phyloP scores from a whole-genome alignment of 2,797 vertebrate genomes.

The Artibeus lituratus region DNA sequence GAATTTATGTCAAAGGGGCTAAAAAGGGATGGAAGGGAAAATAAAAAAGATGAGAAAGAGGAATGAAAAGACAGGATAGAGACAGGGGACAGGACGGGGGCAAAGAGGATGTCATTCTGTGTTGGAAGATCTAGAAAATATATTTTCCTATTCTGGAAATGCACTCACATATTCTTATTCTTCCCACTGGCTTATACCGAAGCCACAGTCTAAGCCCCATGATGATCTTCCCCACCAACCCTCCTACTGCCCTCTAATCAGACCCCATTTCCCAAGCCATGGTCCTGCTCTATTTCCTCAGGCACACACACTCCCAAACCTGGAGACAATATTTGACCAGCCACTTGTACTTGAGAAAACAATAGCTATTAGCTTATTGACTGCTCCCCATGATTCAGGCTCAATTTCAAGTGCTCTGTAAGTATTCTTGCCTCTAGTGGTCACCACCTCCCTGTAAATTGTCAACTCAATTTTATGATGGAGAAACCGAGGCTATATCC shows the following conservation, averaged over 20 bases:
- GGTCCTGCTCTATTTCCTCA: not conserved
- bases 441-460: not conserved
- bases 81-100: not conserved
- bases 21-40: not conserved
- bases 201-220: not conserved
- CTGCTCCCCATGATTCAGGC: not conserved
- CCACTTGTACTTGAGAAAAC: not conserved
- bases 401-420: not conserved
- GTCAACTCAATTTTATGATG: not conserved
- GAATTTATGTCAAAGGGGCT: not conserved
- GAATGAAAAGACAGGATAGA: not conserved
- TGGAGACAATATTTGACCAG: not conserved
- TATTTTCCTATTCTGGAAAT: not conserved
- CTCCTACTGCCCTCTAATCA: not conserved
- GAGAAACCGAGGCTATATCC: not conserved
- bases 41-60: not conserved
- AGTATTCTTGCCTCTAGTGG: not conserved
- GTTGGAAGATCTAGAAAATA: not conserved
- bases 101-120: not conserved
- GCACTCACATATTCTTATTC: rapidly evolving
- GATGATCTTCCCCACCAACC: not conserved
- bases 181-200: not conserved
- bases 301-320: not conserved
- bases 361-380: not conserved
- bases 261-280: not conserved